These are phyloP conservation scores for Hydra vulgaris DNA, from an alignment of 30 jellyfish, hydroid and myxozoan species.

Conservation along the genomic window DNA sequence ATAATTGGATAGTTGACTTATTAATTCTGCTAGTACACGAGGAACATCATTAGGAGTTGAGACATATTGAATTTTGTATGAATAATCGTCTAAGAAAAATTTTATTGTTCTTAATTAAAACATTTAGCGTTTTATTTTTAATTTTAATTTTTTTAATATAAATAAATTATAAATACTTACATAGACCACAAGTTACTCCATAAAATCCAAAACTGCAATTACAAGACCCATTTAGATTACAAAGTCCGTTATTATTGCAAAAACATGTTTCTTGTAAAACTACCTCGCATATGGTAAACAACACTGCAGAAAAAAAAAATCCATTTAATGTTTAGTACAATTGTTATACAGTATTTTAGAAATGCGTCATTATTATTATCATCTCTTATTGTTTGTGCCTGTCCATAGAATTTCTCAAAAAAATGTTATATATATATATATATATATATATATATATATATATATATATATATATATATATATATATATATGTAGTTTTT, in stretches of 20 bases:
- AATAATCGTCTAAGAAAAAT: slow-evolving; percentile 11
- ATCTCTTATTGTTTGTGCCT: no score
- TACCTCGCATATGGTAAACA: background rate
- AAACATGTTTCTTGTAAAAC: background rate
- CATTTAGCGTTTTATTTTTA: background rate
- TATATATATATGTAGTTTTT: no score
- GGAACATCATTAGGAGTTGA: background rate
- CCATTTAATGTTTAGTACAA: no score
- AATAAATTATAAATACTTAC: background rate
- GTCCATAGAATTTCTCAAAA: no score
- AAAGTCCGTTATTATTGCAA: background rate
- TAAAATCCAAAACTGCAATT: background rate
- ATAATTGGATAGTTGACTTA: background rate
- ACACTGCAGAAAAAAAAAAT: background rate
- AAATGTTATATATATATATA: no score
- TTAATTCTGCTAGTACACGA: background rate
- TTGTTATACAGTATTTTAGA: no score
- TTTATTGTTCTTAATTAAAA: background rate
- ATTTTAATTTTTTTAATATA: no score
- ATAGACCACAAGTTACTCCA: background rate
- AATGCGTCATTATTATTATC: no score
- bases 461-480: no score
- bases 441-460: no score
- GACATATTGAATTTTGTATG: background rate
- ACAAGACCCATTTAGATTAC: background rate